Base-by-base conservation (phyloP, 2,797 vertebrate species). In the Smutsia temminckii region DNA sequence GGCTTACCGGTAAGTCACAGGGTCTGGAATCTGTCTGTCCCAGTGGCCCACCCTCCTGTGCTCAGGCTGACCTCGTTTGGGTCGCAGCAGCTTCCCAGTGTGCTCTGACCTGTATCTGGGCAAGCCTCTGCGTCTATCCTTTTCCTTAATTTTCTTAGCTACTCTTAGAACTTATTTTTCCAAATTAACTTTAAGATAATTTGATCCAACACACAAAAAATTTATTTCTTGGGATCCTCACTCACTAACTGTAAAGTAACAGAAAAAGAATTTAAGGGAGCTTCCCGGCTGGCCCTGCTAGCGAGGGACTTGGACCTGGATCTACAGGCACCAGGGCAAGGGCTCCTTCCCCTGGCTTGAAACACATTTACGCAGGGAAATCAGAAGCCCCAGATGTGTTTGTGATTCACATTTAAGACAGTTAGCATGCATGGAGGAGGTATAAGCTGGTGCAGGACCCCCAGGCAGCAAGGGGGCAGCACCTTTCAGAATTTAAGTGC, bases 91-190 rank as follows among this genome's bases (percentile, higher is more conserved):
- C 18, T 46, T 51, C 13, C 4, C 23, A 2, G 63, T 4, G 32
- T 42, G 20, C 7, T 10, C 23, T 6, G 5, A n/a, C 16, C 59
- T 32, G 3, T n/a, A 18, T 59, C 4, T 0, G 16, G 3, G 21
- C 23, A 17, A 27, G 32, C 27, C 63, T 51, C 63, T 66, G 37
- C 37, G 14, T 46, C 61, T 21, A 7, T 3, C 10, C 13, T 34
- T 18, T 17, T 37, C 12, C 32, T 27, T 11, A 51, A 59, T 32
- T 32, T 49, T n/a, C 59, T 32, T 5, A 17, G 13, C 79, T 23
- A n/a, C 8, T 34, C 29, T n/a, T 3, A 4, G 14, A 34, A 27
- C 21, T 3, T 8, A 18, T 23, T 37, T 5, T 8, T 84, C 23
- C 49, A 69, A 68, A 29, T 53, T 18, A 14, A 53, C 25, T 34